phyloP scores from a whole-genome alignment of 2,797 vertebrate genomes.

The Orientallactaga sibirica region DNA sequence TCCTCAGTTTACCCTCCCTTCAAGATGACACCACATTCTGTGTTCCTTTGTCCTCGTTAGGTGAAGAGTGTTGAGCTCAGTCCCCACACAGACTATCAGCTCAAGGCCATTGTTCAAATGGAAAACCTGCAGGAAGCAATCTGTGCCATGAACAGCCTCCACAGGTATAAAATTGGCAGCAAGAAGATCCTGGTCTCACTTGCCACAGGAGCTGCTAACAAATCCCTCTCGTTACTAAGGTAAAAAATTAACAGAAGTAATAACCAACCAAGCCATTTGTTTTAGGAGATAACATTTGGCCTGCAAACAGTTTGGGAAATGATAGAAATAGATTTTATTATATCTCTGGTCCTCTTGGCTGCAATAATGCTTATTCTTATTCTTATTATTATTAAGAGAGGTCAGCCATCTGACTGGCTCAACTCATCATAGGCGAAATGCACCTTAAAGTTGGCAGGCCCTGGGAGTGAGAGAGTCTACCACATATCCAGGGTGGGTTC shows the following conservation, averaged over 20 bases:
- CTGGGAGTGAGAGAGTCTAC: conserved; percentile 11
- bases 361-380: background rate
- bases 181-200: conserved; percentile 97
- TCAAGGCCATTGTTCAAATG: conserved; percentile 96
- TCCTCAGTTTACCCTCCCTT: background rate
- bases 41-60: conserved; percentile 84
- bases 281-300: conserved; percentile 48
- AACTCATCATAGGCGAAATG: conserved; percentile 29
- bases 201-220: conserved; percentile 92
- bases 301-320: conserved; percentile 55
- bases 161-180: conserved; percentile 95
- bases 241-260: conserved; percentile 81
- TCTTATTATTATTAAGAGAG: background rate
- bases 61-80: conserved; percentile 96
- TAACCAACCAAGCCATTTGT: background rate
- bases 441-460: conserved; percentile 31
- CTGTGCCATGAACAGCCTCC: conserved; percentile 93
- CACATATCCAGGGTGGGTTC: background rate
- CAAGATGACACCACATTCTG: background rate
- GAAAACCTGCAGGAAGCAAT: conserved; percentile 95
- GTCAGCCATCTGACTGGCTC: conserved; percentile 6
- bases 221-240: conserved; percentile 94
- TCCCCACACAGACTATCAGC: conserved; percentile 98
- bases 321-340: conserved; percentile 45
- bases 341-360: background rate